Base-by-base conservation (phyloP, 2,888 invertebrate species). In the Lapara coniferarum region DNA sequence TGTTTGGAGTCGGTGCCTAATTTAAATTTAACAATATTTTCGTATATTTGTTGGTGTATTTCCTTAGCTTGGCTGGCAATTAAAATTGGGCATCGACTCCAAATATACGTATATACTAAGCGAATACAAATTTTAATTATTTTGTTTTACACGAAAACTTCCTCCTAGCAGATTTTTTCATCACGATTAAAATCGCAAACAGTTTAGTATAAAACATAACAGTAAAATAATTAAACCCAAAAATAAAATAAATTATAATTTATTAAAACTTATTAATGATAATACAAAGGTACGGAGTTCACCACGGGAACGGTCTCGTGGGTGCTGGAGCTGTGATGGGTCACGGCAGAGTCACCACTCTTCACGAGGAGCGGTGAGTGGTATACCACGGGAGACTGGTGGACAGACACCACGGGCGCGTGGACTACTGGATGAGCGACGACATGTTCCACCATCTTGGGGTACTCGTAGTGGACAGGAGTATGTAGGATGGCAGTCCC, bases 291-390 rank as follows among this genome's bases (percentile, higher is more conserved):
- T 8, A 81, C 52, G 44, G 87, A 85, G 56, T 85, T 83, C 10
- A 89, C 80, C 0, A 86, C 75, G 0, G 89, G 90, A 1, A 88
- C 85, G 6, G 89, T 89, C 70, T 91, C 89, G 72, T 89, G 88
- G 66, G 94, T 88, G 72, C 94, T 85, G 59, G 93, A 88, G 84
- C 95, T 91, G 81, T 94, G 89, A 81, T 95, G 89, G 75, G 94
- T 85, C 75, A 95, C 81, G 14, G 91, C 88, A 66, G 94, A 88
- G 83, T 92, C 89, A 3, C 88, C 88, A 68, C 84, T 80, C 74
- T 85, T 87, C 57, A 85, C 77, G 1, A 85, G 74, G 1, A 87
- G 70, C 0, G 88, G 86, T 0, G 87, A 82, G 67, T 84, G 81
- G 69, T 83, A 81, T 8, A 84, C 72, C 0, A 86, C 74, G 8